These are phyloP conservation scores for Uloborus plumipes DNA, from an alignment of 2,888 invertebrate genomes.

Conservation along the genomic window DNA sequence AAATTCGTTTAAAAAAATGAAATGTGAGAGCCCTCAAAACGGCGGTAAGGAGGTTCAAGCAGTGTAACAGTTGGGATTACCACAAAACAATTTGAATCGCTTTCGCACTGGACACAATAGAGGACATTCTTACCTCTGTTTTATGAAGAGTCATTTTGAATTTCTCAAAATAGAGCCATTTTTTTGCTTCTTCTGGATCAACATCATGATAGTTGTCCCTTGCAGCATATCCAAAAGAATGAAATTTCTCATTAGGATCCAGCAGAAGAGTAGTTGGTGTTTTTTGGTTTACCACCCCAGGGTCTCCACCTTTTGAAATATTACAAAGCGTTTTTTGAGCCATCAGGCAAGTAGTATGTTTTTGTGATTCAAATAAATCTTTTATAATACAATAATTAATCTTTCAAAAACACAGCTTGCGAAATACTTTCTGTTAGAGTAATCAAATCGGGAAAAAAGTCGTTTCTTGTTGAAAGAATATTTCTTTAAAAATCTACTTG, in stretches of 20 bases:
- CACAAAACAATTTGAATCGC: no score
- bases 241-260: constrained; percentile 74
- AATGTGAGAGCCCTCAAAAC: no score
- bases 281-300: constrained; percentile 75
- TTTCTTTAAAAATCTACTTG: no score
- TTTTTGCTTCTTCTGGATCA: constrained; percentile 73
- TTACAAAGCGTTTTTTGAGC: not conserved
- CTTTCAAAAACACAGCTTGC: not conserved
- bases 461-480: no score
- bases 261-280: constrained; percentile 74
- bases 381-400: not conserved
- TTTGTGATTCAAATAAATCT: not conserved
- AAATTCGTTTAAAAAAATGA: no score
- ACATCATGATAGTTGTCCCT: constrained; percentile 75
- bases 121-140: constrained; percentile 70
- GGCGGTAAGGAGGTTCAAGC: no score
- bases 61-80: no score
- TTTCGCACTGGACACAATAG: no score
- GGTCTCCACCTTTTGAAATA: constrained; percentile 69
- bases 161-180: constrained; percentile 75
- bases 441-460: not conserved
- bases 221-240: constrained; percentile 75
- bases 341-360: not conserved
- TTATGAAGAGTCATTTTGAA: constrained; percentile 76
- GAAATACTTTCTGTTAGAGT: not conserved